These are phyloP conservation scores for Loripinus fragilis DNA, from an alignment of 2,888 invertebrate genomes.

Conservation along the genomic window DNA sequence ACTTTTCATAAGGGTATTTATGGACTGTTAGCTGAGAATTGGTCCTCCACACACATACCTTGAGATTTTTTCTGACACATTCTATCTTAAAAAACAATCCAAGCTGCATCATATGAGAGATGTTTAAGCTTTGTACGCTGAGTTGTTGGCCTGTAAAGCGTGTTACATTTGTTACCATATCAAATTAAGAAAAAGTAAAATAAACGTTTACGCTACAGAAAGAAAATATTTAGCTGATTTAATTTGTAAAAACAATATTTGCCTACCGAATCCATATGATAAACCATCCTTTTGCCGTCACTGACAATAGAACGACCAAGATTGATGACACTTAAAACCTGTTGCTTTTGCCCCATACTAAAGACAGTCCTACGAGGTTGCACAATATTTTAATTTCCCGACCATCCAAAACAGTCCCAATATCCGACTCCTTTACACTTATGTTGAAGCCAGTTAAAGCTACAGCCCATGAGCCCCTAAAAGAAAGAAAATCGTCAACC, in stretches of 20 bases:
- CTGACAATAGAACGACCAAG: background rate
- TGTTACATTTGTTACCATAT: too few relatives aligned
- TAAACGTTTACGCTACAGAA: too few relatives aligned
- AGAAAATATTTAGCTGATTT: too few relatives aligned
- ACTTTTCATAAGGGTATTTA: too few relatives aligned
- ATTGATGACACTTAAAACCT: background rate
- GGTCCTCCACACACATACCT: too few relatives aligned
- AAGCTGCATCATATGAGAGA: too few relatives aligned
- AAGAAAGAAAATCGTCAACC: background rate
- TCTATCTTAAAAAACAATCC: too few relatives aligned
- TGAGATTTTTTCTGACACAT: too few relatives aligned
- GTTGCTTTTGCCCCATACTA: background rate
- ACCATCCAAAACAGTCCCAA: background rate
- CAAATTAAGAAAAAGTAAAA: too few relatives aligned
- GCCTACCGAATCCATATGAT: background rate
- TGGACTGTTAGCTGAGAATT: too few relatives aligned
- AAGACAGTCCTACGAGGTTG: background rate
- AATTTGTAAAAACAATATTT: slow-evolving; percentile 1
- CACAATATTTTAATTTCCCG: background rate
- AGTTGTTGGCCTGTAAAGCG: too few relatives aligned
- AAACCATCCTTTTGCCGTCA: background rate
- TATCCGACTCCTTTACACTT: background rate
- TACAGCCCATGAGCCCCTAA: background rate
- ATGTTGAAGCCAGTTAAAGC: background rate
- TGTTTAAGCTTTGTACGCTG: too few relatives aligned